A percentile compares a stretch with the other conserved stretches of the same genome.
These are phyloP conservation scores for Athalia cordata DNA, from an alignment of 2,888 invertebrate species.

Conservation along the genomic window DNA sequence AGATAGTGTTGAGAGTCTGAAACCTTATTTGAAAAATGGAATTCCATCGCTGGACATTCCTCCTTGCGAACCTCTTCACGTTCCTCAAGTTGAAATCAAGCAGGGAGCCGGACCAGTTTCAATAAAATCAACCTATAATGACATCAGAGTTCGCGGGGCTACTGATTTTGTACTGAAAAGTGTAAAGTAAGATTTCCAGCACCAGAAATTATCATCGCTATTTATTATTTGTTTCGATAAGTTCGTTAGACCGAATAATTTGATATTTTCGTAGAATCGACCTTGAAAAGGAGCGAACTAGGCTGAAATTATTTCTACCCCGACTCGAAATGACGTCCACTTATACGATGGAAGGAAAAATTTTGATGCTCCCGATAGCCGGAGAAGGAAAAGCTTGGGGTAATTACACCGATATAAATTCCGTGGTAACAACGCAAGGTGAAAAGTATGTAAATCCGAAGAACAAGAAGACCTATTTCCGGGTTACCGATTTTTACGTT, in stretches of 20 bases:
- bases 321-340: constrained; percentile 79
- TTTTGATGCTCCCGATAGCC: constrained; percentile 84
- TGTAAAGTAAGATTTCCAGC: constrained; percentile 76
- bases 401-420: constrained; percentile 83
- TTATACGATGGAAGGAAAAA: constrained; percentile 81
- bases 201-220: neutral
- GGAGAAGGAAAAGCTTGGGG: constrained; percentile 82
- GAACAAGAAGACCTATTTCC: constrained; percentile 74
- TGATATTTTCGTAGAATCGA: constrained; percentile 74
- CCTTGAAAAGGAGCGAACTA: constrained; percentile 76
- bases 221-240: neutral
- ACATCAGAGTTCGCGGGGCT: constrained; percentile 80
- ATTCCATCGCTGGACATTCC: constrained; percentile 83
- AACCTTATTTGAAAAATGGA: constrained; percentile 78
- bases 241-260: constrained; percentile 3
- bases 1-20: constrained; percentile 77
- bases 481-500: constrained; percentile 80
- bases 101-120: constrained; percentile 82
- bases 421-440: constrained; percentile 78
- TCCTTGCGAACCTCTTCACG: constrained; percentile 81
- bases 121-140: constrained; percentile 80
- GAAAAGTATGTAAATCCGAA: constrained; percentile 74
- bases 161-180: constrained; percentile 80
- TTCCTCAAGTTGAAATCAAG: constrained; percentile 82
- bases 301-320: constrained; percentile 80